Conservation (phyloP, 2,797 vertebrate genomes). For the Hybognathus amarus region DNA sequence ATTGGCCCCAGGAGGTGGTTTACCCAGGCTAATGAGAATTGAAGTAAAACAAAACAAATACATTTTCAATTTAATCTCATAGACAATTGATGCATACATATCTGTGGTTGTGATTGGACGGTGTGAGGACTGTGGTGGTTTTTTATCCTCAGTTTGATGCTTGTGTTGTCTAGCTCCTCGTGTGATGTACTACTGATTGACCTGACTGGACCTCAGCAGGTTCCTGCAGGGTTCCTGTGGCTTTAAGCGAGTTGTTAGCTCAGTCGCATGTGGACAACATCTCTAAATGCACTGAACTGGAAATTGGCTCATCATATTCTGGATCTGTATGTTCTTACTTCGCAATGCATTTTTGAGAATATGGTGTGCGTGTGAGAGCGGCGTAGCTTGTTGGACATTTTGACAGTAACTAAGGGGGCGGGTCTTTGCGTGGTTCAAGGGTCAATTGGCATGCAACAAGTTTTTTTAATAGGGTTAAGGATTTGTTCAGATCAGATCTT, state of each 20-base stretch:
- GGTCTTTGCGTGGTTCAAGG: no score
- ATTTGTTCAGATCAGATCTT: background rate
- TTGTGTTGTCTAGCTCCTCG: constrained; percentile 1
- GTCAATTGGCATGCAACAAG: background rate
- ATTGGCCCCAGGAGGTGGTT: background rate
- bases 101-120: background rate
- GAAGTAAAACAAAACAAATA: background rate
- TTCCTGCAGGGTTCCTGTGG: constrained; percentile 43
- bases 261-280: background rate
- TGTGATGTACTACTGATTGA: constrained; percentile 42
- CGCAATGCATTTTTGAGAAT: no score
- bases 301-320: constrained; percentile 3
- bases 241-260: constrained; percentile 16
- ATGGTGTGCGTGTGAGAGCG: no score
- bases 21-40: background rate
- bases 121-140: background rate
- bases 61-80: background rate
- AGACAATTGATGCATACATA: background rate
- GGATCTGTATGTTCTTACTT: background rate
- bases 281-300: constrained; percentile 23
- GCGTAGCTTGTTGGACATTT: no score
- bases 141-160: background rate
- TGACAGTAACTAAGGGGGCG: no score
- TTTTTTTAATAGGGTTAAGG: background rate
- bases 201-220: constrained; percentile 41